Evolutionary conservation across 2,888 invertebrate genomes (phyloP).

Genomic region (Frankliniella fusca): DNA sequence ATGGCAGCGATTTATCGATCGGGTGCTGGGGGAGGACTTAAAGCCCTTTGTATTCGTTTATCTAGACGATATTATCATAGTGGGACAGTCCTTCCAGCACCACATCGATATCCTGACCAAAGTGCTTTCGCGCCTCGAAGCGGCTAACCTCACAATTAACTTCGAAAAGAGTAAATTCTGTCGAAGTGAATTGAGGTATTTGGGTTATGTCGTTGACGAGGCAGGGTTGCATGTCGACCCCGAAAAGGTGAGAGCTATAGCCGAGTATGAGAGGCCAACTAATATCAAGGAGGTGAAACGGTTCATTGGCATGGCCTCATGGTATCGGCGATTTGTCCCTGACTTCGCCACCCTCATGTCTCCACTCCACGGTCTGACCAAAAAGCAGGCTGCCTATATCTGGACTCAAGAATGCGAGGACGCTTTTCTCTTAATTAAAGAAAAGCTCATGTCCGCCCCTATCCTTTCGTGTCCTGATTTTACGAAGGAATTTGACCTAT

Average conservation of each 20-base stretch:
- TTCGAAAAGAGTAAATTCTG: no score
- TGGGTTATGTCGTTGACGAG: conserved; percentile 16
- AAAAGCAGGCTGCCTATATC: conserved; percentile 13
- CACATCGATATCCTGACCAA: conserved; percentile 27
- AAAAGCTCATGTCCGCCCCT: conserved; percentile 34
- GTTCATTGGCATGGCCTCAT: conserved; percentile 34
- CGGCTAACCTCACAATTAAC: no score
- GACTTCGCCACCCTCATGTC: conserved; percentile 38
- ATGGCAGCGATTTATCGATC: conserved; percentile 33
- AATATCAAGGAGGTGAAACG: conserved; percentile 8
- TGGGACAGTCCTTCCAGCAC: conserved; percentile 30
- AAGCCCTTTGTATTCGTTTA: conserved; percentile 36
- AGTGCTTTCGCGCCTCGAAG: not conserved
- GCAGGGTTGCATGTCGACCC: conserved; percentile 31
- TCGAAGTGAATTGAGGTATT: no score
- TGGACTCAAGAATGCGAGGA: conserved; percentile 33
- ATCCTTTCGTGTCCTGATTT: conserved; percentile 36
- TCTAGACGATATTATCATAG: conserved; percentile 36
- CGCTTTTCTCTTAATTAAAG: conserved; percentile 33
- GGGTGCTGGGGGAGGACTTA: conserved; percentile 36
- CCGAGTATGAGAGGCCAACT: not conserved
- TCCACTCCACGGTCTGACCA: conserved; percentile 34
- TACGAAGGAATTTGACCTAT: conserved; percentile 33
- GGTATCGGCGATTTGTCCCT: conserved; percentile 40
- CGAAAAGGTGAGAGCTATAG: conserved; percentile 29